A percentile compares a stretch with the other conserved stretches of the same genome.
These are phyloP conservation scores for Limulus polyphemus DNA, from an alignment of 2,888 invertebrate species.

Conservation along the genomic window DNA sequence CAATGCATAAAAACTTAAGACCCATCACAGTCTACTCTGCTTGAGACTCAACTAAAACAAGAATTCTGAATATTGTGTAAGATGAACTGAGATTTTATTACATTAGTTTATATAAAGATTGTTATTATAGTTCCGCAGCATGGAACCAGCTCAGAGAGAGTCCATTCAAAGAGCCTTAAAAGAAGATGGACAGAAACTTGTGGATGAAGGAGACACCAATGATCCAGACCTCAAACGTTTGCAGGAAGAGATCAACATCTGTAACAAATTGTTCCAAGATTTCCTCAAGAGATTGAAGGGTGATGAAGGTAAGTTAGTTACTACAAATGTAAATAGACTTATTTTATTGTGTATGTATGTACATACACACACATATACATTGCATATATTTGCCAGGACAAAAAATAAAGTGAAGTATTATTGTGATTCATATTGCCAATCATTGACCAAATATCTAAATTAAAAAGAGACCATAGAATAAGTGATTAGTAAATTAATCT, in stretches of 20 bases:
- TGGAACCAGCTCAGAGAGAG: slow-evolving; percentile 90
- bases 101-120: too few relatives aligned
- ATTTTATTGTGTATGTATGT: background rate
- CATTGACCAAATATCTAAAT: too few relatives aligned
- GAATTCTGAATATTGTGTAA: too few relatives aligned
- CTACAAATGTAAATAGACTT: background rate
- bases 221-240: slow-evolving; percentile 81
- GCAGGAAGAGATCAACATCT: slow-evolving; percentile 84
- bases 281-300: slow-evolving; percentile 59
- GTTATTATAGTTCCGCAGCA: slow-evolving; percentile 34
- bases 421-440: too few relatives aligned
- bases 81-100: too few relatives aligned
- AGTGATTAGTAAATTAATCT: too few relatives aligned
- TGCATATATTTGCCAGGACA: too few relatives aligned
- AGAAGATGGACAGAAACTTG: slow-evolving; percentile 90
- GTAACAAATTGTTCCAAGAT: slow-evolving; percentile 83
- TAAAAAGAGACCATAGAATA: too few relatives aligned
- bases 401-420: too few relatives aligned
- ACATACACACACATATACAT: background rate
- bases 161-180: slow-evolving; percentile 88
- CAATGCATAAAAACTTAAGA: too few relatives aligned
- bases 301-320: slow-evolving; percentile 32
- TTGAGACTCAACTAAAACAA: too few relatives aligned
- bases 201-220: slow-evolving; percentile 89
- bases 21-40: too few relatives aligned